Evolutionary conservation across 2,888 invertebrate species (phyloP).

Genomic region (Glaucopsyche alexis): DNA sequence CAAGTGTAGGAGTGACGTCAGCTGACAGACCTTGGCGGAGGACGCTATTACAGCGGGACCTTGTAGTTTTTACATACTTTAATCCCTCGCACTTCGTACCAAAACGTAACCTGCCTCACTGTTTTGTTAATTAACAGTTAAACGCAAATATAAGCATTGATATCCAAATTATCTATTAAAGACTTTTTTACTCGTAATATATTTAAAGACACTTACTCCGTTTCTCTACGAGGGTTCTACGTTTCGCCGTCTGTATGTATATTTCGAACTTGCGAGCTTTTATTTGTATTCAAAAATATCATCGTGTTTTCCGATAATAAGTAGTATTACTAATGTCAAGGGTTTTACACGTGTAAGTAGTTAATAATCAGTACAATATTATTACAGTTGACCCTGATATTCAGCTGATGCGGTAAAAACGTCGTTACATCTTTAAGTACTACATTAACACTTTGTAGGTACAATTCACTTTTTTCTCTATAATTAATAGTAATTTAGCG

Average conservation of each 20-base stretch:
- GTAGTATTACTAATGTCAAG: constrained; percentile 6
- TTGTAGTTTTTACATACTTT: constrained; percentile 60
- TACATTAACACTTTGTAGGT: not conserved
- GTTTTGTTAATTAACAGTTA: constrained; percentile 4
- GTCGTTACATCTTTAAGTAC: not conserved
- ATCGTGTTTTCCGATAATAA: not conserved
- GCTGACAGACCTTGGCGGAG: constrained; percentile 68
- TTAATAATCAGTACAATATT: not conserved
- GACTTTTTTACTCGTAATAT: not conserved
- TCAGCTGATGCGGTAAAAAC: constrained; percentile 6
- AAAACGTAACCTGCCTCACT: constrained; percentile 22
- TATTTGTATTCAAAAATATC: not conserved
- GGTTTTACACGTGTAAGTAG: constrained; percentile 7
- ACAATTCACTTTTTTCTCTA: constrained; percentile 9
- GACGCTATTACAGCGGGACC: constrained; percentile 73
- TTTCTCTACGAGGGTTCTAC: not conserved
- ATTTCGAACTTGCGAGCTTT: not conserved
- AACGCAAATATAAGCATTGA: not conserved
- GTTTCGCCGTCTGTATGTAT: not conserved
- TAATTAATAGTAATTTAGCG: not conserved
- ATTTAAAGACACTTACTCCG: not conserved
- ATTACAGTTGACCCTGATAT: constrained; percentile 16
- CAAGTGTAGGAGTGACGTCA: constrained; percentile 69
- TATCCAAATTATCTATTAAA: not conserved
- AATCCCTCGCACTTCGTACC: constrained; percentile 24